A percentile compares a stretch with the other conserved stretches of the same genome.
Evolutionary conservation across 2,888 invertebrate species (phyloP).

Genomic region (Nephrotoma guestfalica): DNA sequence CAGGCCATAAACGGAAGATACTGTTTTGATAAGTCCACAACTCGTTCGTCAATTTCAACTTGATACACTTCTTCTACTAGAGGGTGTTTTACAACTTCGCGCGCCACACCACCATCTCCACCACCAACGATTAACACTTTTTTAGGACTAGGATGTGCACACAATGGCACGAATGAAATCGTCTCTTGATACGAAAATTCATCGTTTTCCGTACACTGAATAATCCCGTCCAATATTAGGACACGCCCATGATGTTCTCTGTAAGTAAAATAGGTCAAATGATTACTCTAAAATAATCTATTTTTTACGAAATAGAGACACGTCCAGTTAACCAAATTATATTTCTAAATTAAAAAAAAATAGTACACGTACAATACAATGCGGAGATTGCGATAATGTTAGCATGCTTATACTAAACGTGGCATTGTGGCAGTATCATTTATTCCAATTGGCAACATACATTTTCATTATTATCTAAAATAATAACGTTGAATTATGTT

Average conservation of each 20-base stretch:
- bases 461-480: no score
- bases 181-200: conserved; percentile 98
- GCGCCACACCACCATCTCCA: conserved; percentile 93
- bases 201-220: conserved; percentile 92
- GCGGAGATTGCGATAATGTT: conserved; percentile 2
- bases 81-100: conserved; percentile 90
- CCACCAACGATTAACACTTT: conserved; percentile 88
- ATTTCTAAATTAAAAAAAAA: no score
- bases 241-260: conserved; percentile 70
- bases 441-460: neutral
- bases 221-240: conserved; percentile 85
- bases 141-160: conserved; percentile 79
- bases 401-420: neutral
- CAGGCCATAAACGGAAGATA: conserved; percentile 82
- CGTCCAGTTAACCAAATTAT: no score
- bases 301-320: no score
- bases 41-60: conserved; percentile 91
- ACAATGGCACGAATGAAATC: conserved; percentile 88
- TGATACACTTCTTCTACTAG: conserved; percentile 70
- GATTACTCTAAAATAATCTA: neutral
- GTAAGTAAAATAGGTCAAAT: conserved; percentile 16
- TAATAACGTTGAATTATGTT: no score
- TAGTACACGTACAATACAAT: neutral
- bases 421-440: neutral
- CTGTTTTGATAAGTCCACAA: conserved; percentile 78